phyloP scores from a whole-genome alignment of 1,140 invertebrate genomes.

The Odontomachus brunneus region DNA sequence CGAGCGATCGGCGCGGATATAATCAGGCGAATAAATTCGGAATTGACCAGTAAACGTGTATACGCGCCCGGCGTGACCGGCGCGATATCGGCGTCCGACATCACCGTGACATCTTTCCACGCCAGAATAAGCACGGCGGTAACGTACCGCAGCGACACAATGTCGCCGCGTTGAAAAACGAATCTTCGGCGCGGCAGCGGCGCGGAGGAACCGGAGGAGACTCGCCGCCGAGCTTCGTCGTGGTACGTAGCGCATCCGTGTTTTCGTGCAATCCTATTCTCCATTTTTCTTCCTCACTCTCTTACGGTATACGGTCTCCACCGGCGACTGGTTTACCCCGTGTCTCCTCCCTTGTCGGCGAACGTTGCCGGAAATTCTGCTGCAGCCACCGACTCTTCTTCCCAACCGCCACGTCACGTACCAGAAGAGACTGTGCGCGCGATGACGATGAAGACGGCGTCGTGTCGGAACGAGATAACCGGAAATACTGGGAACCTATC shows the following conservation, averaged over 20 bases:
- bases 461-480: slow-evolving; percentile 48
- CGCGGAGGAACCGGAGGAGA: background rate
- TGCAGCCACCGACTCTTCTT: background rate
- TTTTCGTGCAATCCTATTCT: slow-evolving; percentile 46
- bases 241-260: slow-evolving; percentile 10
- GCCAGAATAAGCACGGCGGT: slow-evolving; percentile 14
- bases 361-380: slow-evolving; percentile 54
- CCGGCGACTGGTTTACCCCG: background rate
- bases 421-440: background rate
- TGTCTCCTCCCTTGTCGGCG: background rate
- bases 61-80: slow-evolving; percentile 19
- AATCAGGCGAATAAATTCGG: slow-evolving; percentile 42
- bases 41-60: slow-evolving; percentile 39
- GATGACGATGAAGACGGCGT: slow-evolving; percentile 8
- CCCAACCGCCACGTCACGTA: slow-evolving; percentile 18
- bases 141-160: slow-evolving; percentile 33
- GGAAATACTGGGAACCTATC: slow-evolving; percentile 75
- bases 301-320: background rate
- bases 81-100: slow-evolving; percentile 4
- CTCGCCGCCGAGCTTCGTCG: background rate
- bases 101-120: background rate
- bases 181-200: slow-evolving; percentile 6
- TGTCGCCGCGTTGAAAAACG: slow-evolving; percentile 49
- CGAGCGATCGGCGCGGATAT: slow-evolving; percentile 21
- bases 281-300: slow-evolving; percentile 44